phyloP scores from a whole-genome alignment of 2,888 invertebrate species.

The Erebia palarica region DNA sequence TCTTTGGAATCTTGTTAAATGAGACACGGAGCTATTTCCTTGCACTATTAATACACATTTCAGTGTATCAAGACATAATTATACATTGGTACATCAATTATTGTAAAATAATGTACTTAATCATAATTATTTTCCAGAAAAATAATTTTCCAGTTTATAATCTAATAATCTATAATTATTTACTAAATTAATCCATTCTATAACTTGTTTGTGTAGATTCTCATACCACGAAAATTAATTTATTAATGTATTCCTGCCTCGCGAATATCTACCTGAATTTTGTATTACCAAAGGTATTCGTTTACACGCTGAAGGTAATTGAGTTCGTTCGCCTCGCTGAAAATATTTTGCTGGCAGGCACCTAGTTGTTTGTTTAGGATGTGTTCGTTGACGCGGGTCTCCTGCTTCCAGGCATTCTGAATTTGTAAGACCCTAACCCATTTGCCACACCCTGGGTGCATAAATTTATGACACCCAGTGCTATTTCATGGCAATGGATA shows the following conservation, averaged over 20 bases:
- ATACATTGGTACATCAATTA: too few species aligned
- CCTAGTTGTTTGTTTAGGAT: conserved; percentile 49
- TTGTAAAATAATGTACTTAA: too few species aligned
- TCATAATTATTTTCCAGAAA: too few species aligned
- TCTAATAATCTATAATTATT: too few species aligned
- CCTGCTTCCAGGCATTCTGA: conserved; percentile 46
- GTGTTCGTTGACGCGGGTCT: conserved; percentile 47
- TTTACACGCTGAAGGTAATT: conserved; percentile 43
- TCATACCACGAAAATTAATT: background rate
- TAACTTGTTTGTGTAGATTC: too few species aligned
- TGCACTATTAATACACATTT: too few species aligned
- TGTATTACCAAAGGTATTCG: conserved; percentile 16
- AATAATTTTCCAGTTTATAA: too few species aligned
- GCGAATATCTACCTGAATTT: background rate
- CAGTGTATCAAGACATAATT: too few species aligned
- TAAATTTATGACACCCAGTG: conserved; percentile 18
- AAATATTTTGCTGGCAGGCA: conserved; percentile 43
- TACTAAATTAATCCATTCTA: too few species aligned
- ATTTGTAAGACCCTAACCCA: conserved; percentile 44
- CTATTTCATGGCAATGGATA: background rate
- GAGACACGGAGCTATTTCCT: too few species aligned
- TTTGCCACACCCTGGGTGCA: conserved; percentile 24
- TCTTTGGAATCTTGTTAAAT: too few species aligned
- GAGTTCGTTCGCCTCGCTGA: conserved; percentile 40
- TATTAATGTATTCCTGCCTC: background rate